These are phyloP conservation scores for Neocrepidodera transversa DNA, from an alignment of 2,888 invertebrate genomes.

Conservation along the genomic window DNA sequence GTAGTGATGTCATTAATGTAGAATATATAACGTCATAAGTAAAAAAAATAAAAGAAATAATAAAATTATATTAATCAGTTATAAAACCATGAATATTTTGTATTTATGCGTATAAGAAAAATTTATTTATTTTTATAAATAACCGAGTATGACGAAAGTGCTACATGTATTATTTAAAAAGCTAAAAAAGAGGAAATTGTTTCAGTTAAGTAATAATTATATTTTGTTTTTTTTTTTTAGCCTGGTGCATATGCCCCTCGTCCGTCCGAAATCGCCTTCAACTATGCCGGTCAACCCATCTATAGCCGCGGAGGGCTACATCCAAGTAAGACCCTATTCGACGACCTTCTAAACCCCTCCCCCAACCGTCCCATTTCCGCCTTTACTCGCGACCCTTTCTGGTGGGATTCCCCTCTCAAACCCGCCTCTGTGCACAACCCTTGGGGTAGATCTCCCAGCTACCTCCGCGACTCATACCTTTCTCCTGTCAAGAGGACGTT, in stretches of 20 bases:
- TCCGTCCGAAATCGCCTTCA: slow-evolving; percentile 75
- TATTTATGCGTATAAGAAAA: too few species aligned
- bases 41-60: too few species aligned
- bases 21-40: too few species aligned
- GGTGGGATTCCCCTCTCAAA: slow-evolving; percentile 84
- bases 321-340: slow-evolving; percentile 62
- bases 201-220: too few species aligned
- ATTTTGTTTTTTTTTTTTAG: slow-evolving; percentile 42
- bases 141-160: too few species aligned
- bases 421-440: slow-evolving; percentile 72
- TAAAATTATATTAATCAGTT: too few species aligned
- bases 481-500: slow-evolving; percentile 91
- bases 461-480: slow-evolving; percentile 86
- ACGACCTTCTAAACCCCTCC: slow-evolving; percentile 81
- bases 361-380: slow-evolving; percentile 79
- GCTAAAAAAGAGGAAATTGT: too few species aligned
- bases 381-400: slow-evolving; percentile 88
- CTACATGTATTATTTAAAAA: too few species aligned
- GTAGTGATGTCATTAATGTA: too few species aligned
- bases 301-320: slow-evolving; percentile 66
- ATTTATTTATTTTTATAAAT: too few species aligned
- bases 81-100: too few species aligned
- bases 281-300: slow-evolving; percentile 80
- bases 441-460: slow-evolving; percentile 77
- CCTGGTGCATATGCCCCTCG: slow-evolving; percentile 73